Evolutionary conservation across 2,888 invertebrate species (phyloP).

Genomic region (Acrobasis consociella): DNA sequence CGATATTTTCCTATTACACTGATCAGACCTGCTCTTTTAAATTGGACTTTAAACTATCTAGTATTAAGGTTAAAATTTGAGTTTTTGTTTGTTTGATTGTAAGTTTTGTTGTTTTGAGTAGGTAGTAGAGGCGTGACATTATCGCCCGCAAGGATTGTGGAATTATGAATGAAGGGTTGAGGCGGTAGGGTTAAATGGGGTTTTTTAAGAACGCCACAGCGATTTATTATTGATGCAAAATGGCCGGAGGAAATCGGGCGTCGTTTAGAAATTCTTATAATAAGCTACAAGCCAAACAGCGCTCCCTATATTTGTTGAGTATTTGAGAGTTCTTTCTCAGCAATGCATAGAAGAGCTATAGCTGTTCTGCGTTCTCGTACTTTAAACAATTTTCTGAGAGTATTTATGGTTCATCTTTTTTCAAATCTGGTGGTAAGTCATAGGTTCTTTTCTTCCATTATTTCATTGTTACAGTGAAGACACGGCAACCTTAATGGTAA

Average conservation of each 20-base stretch:
- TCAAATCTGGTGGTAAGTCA: neutral
- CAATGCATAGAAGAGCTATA: neutral
- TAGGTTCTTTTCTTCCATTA: too few species aligned
- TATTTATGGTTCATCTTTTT: neutral
- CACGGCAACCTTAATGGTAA: too few species aligned
- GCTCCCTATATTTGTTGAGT: slow-evolving; percentile 9
- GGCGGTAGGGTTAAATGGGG: slow-evolving; percentile 70
- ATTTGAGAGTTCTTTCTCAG: neutral
- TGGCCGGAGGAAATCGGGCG: slow-evolving; percentile 45
- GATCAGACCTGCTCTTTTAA: slow-evolving; percentile 30
- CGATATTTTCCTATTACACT: slow-evolving; percentile 65
- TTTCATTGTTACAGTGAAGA: too few species aligned
- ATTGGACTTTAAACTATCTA: slow-evolving; percentile 29
- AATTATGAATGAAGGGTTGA: slow-evolving; percentile 77
- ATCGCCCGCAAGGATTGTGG: slow-evolving; percentile 71
- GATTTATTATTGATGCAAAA: slow-evolving; percentile 66
- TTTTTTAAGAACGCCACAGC: slow-evolving; percentile 58
- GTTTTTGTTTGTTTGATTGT: slow-evolving; percentile 39
- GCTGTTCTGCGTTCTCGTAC: neutral
- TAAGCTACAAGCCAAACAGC: slow-evolving; percentile 17
- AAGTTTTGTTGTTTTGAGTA: slow-evolving; percentile 67
- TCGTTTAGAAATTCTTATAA: slow-evolving; percentile 22
- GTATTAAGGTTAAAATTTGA: slow-evolving; percentile 39
- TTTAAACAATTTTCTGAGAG: neutral
- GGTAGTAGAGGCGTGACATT: slow-evolving; percentile 78